Evolutionary conservation across 2,797 vertebrate species (phyloP).

Genomic region (Taeniopygia guttata): DNA sequence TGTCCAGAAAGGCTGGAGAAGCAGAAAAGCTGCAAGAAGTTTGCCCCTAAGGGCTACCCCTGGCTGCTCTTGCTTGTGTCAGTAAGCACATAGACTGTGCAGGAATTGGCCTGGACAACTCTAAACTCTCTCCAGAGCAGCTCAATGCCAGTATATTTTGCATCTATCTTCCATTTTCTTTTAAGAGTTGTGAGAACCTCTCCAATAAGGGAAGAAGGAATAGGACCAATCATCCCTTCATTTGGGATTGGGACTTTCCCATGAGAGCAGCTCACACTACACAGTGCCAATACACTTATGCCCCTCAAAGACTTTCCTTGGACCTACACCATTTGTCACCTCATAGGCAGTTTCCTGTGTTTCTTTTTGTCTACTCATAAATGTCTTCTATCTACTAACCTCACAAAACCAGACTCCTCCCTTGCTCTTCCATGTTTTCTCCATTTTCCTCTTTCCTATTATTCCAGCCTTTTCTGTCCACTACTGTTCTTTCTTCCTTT

Average conservation of each 20-base stretch:
- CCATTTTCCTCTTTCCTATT: not conserved
- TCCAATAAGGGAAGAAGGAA: not conserved
- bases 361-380: not conserved
- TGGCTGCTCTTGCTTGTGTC: not conserved
- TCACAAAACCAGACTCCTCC: not conserved
- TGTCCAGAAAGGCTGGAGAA: not conserved
- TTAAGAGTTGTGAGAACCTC: not conserved
- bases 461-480: not conserved
- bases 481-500: not conserved
- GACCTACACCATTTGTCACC: not conserved
- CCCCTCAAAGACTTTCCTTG: not conserved
- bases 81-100: accelerated
- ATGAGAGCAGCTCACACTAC: accelerated
- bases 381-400: not conserved
- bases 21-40: not conserved
- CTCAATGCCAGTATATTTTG: not conserved
- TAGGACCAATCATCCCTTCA: not conserved
- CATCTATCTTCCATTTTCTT: not conserved
- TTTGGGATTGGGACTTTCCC: not conserved
- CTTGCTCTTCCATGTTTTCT: not conserved
- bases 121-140: not conserved
- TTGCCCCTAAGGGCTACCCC: not conserved
- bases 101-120: not conserved
- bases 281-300: not conserved
- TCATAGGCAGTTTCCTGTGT: not conserved